Evolutionary conservation across 2,888 invertebrate species (phyloP).

Genomic region (Habroteleia sp.): DNA sequence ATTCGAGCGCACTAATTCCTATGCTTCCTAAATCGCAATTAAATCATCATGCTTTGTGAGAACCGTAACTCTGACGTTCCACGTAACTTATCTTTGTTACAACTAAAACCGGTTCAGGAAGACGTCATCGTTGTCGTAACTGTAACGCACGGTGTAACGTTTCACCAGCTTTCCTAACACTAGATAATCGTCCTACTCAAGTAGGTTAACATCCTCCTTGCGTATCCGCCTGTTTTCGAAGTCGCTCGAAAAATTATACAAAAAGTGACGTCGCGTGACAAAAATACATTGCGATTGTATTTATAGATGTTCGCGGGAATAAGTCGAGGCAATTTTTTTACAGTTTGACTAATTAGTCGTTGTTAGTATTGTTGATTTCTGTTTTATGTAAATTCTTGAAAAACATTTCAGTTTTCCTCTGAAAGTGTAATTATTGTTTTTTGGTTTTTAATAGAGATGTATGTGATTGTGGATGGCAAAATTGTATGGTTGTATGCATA

Average conservation of each 20-base stretch:
- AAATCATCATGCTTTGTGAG: conserved; percentile 46
- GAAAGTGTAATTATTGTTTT: no score
- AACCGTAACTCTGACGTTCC: conserved; percentile 51
- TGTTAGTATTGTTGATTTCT: no score
- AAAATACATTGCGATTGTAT: neutral
- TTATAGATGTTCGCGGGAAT: no score
- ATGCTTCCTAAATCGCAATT: conserved; percentile 36
- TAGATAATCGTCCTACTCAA: conserved; percentile 67
- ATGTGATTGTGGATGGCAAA: no score
- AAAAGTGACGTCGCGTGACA: conserved; percentile 8
- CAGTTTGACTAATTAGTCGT: no score
- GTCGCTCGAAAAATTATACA: conserved; percentile 50
- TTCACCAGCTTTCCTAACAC: conserved; percentile 70
- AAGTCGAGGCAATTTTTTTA: no score
- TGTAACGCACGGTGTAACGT: conserved; percentile 65
- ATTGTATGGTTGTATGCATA: no score
- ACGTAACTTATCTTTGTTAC: conserved; percentile 53
- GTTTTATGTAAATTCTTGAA: no score
- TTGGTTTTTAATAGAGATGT: no score
- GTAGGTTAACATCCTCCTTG: conserved; percentile 70
- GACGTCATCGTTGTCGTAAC: conserved; percentile 63
- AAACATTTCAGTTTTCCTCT: no score
- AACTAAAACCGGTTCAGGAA: conserved; percentile 64
- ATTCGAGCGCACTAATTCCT: conserved; percentile 16
- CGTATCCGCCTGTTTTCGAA: conserved; percentile 63